phyloP scores from a whole-genome alignment of 2,113 vertebrate species.

The Pedetes capensis region DNA sequence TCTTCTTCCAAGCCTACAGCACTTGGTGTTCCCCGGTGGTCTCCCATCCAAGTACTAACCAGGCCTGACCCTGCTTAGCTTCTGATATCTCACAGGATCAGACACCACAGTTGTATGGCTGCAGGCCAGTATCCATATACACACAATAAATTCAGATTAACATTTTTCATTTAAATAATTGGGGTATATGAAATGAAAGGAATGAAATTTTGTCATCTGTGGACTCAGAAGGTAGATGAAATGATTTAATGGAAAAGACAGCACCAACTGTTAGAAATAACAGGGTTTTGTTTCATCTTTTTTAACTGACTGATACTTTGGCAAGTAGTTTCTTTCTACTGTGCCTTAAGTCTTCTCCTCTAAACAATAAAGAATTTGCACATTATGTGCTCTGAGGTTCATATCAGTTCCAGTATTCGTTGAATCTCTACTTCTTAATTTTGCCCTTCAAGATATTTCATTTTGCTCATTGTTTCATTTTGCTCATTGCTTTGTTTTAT shows the following conservation, averaged over 20 bases:
- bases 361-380: neutral
- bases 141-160: neutral
- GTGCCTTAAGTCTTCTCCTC: neutral
- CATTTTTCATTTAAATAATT: constrained; percentile 10
- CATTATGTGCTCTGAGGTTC: neutral
- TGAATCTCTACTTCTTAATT: neutral
- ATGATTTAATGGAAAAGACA: neutral
- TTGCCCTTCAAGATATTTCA: neutral
- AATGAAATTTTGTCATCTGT: neutral
- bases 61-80: too few relatives aligned
- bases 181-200: neutral
- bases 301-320: neutral
- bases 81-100: too few relatives aligned
- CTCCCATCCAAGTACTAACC: too few relatives aligned
- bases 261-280: neutral
- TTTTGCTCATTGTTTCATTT: neutral
- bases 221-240: neutral
- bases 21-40: too few relatives aligned
- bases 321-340: neutral
- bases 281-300: neutral
- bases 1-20: too few relatives aligned
- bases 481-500: neutral
- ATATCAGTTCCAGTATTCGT: neutral
- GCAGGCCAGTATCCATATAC: too few relatives aligned
- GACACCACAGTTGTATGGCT: too few relatives aligned